These are phyloP conservation scores for Pheucticus melanocephalus DNA, from an alignment of 2,113 vertebrate species.

Conservation along the genomic window DNA sequence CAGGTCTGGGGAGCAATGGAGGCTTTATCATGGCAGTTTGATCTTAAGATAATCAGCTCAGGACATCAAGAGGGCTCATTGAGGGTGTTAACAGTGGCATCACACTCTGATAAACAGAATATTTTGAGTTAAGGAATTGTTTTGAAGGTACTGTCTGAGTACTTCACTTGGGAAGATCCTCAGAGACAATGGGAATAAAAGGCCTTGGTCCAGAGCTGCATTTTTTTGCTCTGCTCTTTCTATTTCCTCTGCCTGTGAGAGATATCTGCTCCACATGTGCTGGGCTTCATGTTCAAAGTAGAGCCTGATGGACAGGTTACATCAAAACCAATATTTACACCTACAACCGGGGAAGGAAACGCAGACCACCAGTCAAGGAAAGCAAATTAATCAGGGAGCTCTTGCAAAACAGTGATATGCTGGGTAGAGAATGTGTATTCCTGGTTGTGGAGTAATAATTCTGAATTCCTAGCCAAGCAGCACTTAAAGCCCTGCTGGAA, in stretches of 20 bases:
- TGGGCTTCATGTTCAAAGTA: background rate
- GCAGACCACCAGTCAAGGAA: background rate
- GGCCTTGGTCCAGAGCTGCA: background rate
- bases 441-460: background rate
- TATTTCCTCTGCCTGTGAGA: background rate
- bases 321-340: background rate
- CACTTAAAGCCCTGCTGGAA: slow-evolving; percentile 12
- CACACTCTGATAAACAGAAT: background rate
- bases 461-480: background rate
- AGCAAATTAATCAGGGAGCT: background rate
- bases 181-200: background rate
- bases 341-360: background rate
- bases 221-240: background rate
- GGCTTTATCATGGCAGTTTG: background rate
- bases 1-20: background rate
- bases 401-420: background rate
- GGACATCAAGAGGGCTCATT: background rate
- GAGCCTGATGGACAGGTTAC: background rate
- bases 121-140: background rate
- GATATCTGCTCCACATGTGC: background rate
- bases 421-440: background rate
- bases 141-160: background rate
- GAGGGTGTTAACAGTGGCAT: background rate
- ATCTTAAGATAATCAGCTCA: background rate
- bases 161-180: background rate